Percentiles rank a stretch among this genome's conserved stretches.
Conservation (phyloP, 2,113 vertebrate genomes). For the Pygoscelis adeliae region DNA sequence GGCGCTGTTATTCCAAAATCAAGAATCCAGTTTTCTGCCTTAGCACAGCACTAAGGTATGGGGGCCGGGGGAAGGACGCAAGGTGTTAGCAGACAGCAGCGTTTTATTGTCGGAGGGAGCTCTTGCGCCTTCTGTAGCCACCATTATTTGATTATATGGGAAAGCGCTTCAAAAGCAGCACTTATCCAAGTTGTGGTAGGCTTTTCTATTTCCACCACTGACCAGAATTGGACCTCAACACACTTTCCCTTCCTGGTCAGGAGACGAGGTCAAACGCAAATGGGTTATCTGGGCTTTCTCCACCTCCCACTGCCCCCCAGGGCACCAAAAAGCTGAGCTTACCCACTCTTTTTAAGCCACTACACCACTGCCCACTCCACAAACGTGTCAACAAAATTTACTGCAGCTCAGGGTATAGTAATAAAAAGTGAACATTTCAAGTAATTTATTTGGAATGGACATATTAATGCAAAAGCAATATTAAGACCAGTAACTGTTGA, state of each 20-base stretch:
- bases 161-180: neutral
- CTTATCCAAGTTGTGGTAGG: neutral
- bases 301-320: neutral
- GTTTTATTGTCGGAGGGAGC: neutral
- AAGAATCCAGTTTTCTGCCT: neutral
- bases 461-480: conserved; percentile 72
- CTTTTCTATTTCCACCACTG: neutral
- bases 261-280: neutral
- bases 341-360: neutral
- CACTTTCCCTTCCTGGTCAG: rapidly evolving
- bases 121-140: neutral
- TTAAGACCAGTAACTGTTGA: conserved; percentile 71
- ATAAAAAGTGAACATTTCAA: conserved; percentile 63
- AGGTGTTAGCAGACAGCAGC: neutral
- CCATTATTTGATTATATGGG: neutral
- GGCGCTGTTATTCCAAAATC: rapidly evolving
- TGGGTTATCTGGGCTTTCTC: neutral
- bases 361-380: neutral
- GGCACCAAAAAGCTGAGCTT: neutral
- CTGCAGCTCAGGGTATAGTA: neutral
- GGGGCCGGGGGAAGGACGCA: rapidly evolving
- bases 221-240: neutral
- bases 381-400: neutral
- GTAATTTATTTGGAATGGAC: conserved; percentile 78
- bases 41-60: neutral